phyloP scores from a whole-genome alignment of 1,140 invertebrate genomes.

The Triops cancriformis region DNA sequence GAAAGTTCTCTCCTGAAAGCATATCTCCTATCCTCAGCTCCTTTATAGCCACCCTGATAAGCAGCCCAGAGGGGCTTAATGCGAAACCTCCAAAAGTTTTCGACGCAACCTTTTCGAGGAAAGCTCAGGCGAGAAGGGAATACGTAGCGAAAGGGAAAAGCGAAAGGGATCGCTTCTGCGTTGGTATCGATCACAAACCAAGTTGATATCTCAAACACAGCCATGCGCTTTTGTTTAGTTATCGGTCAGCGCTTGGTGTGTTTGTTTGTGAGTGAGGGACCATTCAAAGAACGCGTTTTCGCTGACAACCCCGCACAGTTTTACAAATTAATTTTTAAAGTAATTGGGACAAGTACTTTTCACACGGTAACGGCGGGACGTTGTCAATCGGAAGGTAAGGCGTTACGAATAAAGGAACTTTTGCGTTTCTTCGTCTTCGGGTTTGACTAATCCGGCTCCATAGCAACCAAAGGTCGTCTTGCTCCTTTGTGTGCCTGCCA shows the following conservation, averaged over 20 bases:
- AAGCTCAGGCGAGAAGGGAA: background rate
- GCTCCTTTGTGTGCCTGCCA: constrained; percentile 3
- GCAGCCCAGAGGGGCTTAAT: background rate
- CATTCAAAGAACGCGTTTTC: background rate
- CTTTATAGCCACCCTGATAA: background rate
- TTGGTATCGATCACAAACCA: background rate
- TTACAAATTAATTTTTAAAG: no score
- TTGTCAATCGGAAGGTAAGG: no score
- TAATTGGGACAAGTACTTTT: no score
- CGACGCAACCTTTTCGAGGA: background rate
- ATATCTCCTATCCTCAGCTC: background rate
- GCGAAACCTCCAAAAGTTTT: background rate
- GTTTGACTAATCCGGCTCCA: background rate
- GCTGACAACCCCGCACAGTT: no score
- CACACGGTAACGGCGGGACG: no score
- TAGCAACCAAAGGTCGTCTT: constrained; percentile 4
- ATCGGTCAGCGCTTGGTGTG: constrained; percentile 3
- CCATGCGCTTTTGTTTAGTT: constrained; percentile 13
- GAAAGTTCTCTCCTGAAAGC: background rate
- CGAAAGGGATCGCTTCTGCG: background rate
- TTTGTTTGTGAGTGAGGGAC: background rate
- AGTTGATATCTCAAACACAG: constrained; percentile 1
- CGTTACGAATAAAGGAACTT: no score
- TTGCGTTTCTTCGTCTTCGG: background rate
- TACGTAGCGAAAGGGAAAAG: background rate